These are phyloP conservation scores for Acrobasis repandana DNA, from an alignment of 2,888 invertebrate genomes.

Conservation along the genomic window DNA sequence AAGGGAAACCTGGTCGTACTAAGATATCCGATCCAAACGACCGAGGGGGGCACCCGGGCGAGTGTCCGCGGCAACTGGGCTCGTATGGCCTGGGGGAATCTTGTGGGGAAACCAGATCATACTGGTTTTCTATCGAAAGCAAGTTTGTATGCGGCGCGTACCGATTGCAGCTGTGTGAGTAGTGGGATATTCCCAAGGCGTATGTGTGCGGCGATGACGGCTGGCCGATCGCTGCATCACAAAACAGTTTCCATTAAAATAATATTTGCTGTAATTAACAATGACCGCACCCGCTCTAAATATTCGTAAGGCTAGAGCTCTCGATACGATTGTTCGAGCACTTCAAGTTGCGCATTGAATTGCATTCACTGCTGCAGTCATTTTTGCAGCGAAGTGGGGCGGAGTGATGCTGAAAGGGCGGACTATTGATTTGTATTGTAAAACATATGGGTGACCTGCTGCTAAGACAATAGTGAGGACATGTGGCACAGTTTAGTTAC, in stretches of 20 bases:
- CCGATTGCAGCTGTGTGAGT: too few relatives aligned
- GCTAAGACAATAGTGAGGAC: slow-evolving; percentile 7
- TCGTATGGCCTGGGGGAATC: too few relatives aligned
- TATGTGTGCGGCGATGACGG: too few relatives aligned
- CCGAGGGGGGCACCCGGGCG: too few relatives aligned
- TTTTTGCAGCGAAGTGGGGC: slow-evolving; percentile 65
- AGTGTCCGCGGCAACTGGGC: too few relatives aligned
- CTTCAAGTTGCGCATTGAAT: slow-evolving; percentile 71
- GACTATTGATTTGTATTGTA: slow-evolving; percentile 23
- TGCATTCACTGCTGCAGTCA: slow-evolving; percentile 65
- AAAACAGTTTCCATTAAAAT: background rate
- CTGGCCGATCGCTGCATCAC: too few relatives aligned
- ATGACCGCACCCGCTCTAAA: slow-evolving; percentile 31
- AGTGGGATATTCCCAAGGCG: too few relatives aligned
- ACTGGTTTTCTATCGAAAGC: too few relatives aligned
- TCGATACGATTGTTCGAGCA: slow-evolving; percentile 67
- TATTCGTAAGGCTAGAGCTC: slow-evolving; percentile 33
- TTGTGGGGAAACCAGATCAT: too few relatives aligned
- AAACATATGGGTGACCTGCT: slow-evolving; percentile 19
- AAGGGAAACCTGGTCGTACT: too few relatives aligned
- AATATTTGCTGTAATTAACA: background rate
- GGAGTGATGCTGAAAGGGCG: slow-evolving; percentile 37
- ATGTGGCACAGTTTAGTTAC: background rate
- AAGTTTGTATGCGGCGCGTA: too few relatives aligned
- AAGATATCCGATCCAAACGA: too few relatives aligned